Base-by-base conservation (phyloP, 1,140 invertebrate species). In the Zelostemma sp. region DNA sequence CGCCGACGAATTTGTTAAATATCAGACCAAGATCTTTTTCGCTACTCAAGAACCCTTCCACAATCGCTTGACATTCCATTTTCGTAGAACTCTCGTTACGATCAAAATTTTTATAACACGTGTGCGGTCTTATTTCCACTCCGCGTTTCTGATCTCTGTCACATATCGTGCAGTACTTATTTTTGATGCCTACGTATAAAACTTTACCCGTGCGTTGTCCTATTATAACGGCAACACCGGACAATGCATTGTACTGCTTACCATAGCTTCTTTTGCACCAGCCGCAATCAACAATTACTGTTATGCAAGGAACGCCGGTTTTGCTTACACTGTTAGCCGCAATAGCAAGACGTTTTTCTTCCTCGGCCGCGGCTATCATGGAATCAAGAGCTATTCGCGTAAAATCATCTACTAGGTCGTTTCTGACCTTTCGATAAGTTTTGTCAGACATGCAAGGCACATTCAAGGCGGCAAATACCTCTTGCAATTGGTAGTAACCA, bases 51-150 rank as follows among this genome's bases (percentile, higher is more conserved):
- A 83, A 81, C 31, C 85, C 76, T 75, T 85, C 70, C 33, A 80
- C 43, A 15, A 87, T 75, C 6, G 81, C 79, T 40, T 76, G 71
- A 8, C 74, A 33, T 58, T 87, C 83, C 85, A 87, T 87, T 1
- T 69, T 61, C 1, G 79, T 80, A 0, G 83, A 82, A 5, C 46
- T 53, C 40, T 19, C 17, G 1, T 61, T 40, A 6, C 45, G 4
- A 45, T 41, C 43, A 15, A 21, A 71, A 53, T 78, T 73, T 74
- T 77, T 84, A 45, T 18, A 78, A 51, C 76, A 83, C 5, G 35
- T 54, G 62, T 80, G 81, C 6, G 49, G 28, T 35, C 18, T 46
- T 1, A 55, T 41, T 6, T 33, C 9, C 6, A 31, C 19, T 12
- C 25, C 19, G 25, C 28, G 5, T 53, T 4, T 18, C 40, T 38